A percentile compares a stretch with the other conserved stretches of the same genome.
Conservation (phyloP, 2,797 vertebrate genomes). For the Valencia hispanica region DNA sequence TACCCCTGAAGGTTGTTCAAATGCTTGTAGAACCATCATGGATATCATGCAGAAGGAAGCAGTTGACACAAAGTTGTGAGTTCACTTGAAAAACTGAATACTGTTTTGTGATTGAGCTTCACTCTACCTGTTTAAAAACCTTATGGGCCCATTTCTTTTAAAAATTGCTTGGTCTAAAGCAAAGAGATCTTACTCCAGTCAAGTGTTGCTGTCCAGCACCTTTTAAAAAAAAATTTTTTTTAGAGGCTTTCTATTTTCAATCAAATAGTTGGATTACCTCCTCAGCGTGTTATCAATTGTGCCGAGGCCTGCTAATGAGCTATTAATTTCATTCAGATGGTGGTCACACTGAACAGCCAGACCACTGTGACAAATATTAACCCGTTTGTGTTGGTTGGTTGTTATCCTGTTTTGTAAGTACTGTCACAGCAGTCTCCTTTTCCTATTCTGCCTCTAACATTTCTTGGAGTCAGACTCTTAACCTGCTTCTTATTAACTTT, state of each 20-base stretch:
- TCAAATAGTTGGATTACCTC: neutral
- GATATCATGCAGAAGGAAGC: slow-evolving; percentile 99
- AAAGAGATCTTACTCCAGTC: neutral
- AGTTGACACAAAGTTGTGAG: slow-evolving; percentile 97
- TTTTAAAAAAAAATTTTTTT: too few relatives aligned
- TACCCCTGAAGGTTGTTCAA: slow-evolving; percentile 95
- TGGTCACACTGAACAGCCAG: neutral
- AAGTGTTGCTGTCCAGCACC: neutral
- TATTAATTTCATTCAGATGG: neutral
- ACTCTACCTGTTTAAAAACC: too few relatives aligned
- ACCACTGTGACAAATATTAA: neutral
- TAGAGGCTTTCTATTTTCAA: neutral
- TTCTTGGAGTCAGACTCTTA: neutral
- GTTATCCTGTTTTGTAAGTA: neutral
- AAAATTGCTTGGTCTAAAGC: neutral
- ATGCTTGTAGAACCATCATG: slow-evolving; percentile 96
- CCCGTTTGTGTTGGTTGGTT: neutral
- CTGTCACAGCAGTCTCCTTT: neutral
- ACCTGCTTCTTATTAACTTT: neutral
- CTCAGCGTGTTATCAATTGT: neutral
- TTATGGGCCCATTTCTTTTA: neutral
- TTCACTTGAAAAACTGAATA: slow-evolving; percentile 35
- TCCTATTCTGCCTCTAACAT: neutral
- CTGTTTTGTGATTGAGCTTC: neutral
- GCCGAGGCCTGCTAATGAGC: neutral